Evolutionary conservation across 92 coral and sea anemone genomes (phyloP).

Genomic region (Metridium senile): DNA sequence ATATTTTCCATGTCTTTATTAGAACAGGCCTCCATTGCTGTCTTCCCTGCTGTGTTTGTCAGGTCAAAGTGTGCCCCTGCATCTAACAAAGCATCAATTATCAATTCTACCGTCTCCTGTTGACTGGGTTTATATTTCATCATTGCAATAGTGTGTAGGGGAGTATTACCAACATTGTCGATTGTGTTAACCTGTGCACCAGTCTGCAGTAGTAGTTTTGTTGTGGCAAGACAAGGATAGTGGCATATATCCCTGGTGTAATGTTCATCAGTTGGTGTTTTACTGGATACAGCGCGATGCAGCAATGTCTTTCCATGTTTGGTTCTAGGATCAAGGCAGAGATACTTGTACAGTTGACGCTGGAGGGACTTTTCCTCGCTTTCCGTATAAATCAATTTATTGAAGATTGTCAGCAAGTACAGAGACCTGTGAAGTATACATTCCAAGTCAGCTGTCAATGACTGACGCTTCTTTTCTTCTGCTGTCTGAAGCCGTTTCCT

Average conservation of each 20-base stretch:
- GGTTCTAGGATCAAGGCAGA: slow-evolving; percentile 73
- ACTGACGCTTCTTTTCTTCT: slow-evolving; percentile 46
- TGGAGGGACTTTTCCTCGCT: slow-evolving; percentile 41
- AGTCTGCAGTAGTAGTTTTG: slow-evolving; percentile 55
- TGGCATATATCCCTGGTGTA: slow-evolving; percentile 77
- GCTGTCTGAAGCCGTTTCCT: slow-evolving; percentile 49
- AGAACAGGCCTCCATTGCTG: slow-evolving; percentile 62
- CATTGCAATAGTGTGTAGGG: slow-evolving; percentile 65
- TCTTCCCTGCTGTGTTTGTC: slow-evolving; percentile 58
- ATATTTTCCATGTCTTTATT: slow-evolving; percentile 59
- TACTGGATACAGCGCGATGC: slow-evolving; percentile 70
- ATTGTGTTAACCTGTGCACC: slow-evolving; percentile 75
- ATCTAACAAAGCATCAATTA: slow-evolving; percentile 54
- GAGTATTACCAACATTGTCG: slow-evolving; percentile 69
- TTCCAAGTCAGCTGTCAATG: slow-evolving; percentile 59
- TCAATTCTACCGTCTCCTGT: slow-evolving; percentile 41
- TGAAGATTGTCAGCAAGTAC: slow-evolving; percentile 71
- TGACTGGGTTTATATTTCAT: slow-evolving; percentile 51
- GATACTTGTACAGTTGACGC: slow-evolving; percentile 50
- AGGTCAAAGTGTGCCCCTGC: slow-evolving; percentile 72
- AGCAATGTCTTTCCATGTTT: slow-evolving; percentile 55
- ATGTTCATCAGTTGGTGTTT: slow-evolving; percentile 79
- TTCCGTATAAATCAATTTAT: slow-evolving; percentile 51
- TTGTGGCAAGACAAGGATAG: slow-evolving; percentile 63
- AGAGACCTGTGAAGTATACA: slow-evolving; percentile 66